A percentile compares a stretch with the other conserved stretches of the same genome.
These are phyloP conservation scores for Peromyscus californicus DNA, from an alignment of 2,113 vertebrate species.

Conservation along the genomic window DNA sequence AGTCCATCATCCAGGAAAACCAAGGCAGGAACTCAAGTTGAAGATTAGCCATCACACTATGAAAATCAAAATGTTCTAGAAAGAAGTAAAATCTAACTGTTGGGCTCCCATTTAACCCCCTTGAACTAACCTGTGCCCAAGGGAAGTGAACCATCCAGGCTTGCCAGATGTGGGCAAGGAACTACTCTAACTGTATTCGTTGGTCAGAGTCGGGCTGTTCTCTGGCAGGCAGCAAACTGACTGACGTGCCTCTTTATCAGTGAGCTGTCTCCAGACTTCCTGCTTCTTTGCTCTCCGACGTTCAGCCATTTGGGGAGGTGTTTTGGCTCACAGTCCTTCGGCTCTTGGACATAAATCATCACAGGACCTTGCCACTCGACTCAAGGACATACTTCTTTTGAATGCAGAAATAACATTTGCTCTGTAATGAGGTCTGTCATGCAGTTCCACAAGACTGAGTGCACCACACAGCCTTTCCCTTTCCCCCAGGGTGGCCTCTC, in stretches of 20 bases:
- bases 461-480: background rate
- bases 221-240: background rate
- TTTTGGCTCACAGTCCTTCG: background rate
- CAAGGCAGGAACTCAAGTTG: background rate
- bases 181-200: background rate
- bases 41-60: background rate
- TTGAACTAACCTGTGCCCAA: background rate
- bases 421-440: background rate
- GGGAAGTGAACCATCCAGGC: background rate
- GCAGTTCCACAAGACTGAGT: background rate
- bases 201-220: background rate
- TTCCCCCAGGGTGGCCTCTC: background rate
- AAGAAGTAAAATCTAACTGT: background rate
- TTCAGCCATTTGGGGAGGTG: background rate
- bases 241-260: background rate
- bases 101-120: background rate
- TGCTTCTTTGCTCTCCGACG: background rate
- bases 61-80: constrained; percentile 9
- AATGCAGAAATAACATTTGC: constrained; percentile 50
- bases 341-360: background rate
- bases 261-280: background rate
- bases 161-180: background rate
- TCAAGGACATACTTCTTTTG: constrained; percentile 20
- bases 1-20: background rate
- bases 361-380: background rate